Conservation (phyloP, 2,888 invertebrate genomes). For the Fragum sueziense region DNA sequence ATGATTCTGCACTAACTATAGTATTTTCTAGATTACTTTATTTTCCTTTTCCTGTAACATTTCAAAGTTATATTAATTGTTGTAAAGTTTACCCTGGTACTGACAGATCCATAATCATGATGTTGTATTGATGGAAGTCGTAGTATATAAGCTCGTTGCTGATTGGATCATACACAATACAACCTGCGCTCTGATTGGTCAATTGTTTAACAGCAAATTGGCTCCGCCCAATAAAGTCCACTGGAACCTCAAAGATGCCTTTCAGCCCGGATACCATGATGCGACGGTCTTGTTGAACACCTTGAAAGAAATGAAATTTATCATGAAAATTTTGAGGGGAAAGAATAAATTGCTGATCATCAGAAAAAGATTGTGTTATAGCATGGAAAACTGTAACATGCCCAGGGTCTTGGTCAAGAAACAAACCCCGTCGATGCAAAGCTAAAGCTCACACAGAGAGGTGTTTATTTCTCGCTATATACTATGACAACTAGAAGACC, state of each 20-base stretch:
- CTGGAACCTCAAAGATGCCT: constrained; percentile 41
- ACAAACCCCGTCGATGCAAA: no score
- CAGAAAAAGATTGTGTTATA: no score
- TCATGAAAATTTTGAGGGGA: neutral
- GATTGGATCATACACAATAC: constrained; percentile 38
- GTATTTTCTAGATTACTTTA: no score
- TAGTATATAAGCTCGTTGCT: constrained; percentile 30
- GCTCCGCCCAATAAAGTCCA: constrained; percentile 39
- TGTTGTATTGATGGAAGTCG: constrained; percentile 17
- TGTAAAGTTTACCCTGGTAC: constrained; percentile 20
- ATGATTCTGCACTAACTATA: no score
- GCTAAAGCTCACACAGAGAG: no score
- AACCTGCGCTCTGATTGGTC: constrained; percentile 26
- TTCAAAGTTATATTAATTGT: no score
- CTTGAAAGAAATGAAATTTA: neutral
- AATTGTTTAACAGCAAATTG: constrained; percentile 11
- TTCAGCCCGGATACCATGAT: constrained; percentile 35
- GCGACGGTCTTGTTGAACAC: neutral
- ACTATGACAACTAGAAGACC: no score
- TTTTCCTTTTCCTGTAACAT: no score
- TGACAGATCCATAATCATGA: constrained; percentile 9
- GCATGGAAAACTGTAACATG: no score
- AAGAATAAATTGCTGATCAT: neutral
- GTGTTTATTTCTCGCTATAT: no score
- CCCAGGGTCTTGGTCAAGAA: no score